Base-by-base conservation (phyloP, 2,888 invertebrate species). In the Cataglyphis albicans region DNA sequence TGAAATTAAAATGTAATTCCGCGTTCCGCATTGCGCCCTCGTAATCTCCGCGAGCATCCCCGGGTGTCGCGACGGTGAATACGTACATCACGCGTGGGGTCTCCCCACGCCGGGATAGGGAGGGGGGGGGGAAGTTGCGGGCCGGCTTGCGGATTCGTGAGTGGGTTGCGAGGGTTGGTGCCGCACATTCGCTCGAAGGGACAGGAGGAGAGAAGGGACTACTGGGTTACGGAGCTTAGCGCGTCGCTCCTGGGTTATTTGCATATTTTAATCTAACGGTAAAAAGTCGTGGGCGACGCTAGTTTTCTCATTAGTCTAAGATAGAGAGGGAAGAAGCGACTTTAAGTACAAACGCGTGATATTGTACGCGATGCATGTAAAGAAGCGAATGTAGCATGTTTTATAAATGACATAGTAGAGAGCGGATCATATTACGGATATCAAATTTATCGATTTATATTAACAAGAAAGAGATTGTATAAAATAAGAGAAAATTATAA, bases 1-100 rank as follows among this genome's bases (percentile, higher is more conserved):
- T 91, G 91, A 93, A 93, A 92, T 93, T 93, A 93, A 93, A 93
- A 93, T 91, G 93, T 93, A 93, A 93, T 93, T 93, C 89, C 91
- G 64, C 84, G 72, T 88, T 88, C 87, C 87, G 88, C 88, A 86
- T 86, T 86, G 91, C 89, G 85, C 87, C 84, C 91, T 87, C 88
- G 91, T 92, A 91, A 92, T 92, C 91, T 91, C 90, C 88, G 82
- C 86, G 85, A 82, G 84, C 87, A 76, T 64, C 59, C 67, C 75
- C 73, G 84, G 70, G 86, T 83, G 89, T 88, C 87, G 84, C 57
- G 82, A 65, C 76, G 83, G 63, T 80, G 86, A 68, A 80, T 84
- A 76, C 76, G 84, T 83, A 83, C 86, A 84, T 86, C 87, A 83
- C 81, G 75, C 65, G 59, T 25, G 76, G n/a, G 65, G 61, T 38